Evolutionary conservation across 1,140 invertebrate species (phyloP), one percentile per base, ranked within the genome.

Genomic region (Drosophila busckii): DNA sequence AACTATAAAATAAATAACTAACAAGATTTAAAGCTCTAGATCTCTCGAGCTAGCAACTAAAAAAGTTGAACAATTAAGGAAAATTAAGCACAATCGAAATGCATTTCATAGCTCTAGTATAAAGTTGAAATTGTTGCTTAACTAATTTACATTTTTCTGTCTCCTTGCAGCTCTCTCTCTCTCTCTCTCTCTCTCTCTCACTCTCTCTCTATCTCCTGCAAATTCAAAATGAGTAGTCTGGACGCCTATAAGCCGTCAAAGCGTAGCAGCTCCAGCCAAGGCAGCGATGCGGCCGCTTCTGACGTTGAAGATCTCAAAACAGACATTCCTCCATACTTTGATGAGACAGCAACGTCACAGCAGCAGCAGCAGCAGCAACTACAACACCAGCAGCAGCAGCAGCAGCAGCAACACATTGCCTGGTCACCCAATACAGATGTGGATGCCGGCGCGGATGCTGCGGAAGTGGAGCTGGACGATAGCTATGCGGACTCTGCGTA

Each of bases 261-360:
- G 25, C 44, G 55, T 37, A 59, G 71, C n/a, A 56, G 45, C 35
- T 53, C 59, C 49, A 25, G 32, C 10, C 55, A 38, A 10, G 42
- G 17, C 45, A 34, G 26, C 26, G 62, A 41, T 35, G 9, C 45
- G 35, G 26, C 44, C 40, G 6, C 31, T 20, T 13, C 64, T 32
- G 69, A 82, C 13, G 31, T 54, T 54, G 70, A 85, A 54, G 75
- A 85, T 53, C 68, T 73, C 54, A 82, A 85, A 70, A 67, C 59
- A 63, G 76, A 82, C 82, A 85, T 85, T 85, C 82, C 82, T 85
- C 82, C 82, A 34, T 85, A 48, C 59, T 83, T 83, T 28, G 63
- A 61, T 28, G 65, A 75, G 26, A 59, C 53, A 25, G 35, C 35
- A 38, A 4, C 4, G 29, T 4, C 7, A 12, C 34, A 17, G 12